Evolutionary conservation across 2,797 vertebrate species (phyloP).

Genomic region (Dallia pectoralis): DNA sequence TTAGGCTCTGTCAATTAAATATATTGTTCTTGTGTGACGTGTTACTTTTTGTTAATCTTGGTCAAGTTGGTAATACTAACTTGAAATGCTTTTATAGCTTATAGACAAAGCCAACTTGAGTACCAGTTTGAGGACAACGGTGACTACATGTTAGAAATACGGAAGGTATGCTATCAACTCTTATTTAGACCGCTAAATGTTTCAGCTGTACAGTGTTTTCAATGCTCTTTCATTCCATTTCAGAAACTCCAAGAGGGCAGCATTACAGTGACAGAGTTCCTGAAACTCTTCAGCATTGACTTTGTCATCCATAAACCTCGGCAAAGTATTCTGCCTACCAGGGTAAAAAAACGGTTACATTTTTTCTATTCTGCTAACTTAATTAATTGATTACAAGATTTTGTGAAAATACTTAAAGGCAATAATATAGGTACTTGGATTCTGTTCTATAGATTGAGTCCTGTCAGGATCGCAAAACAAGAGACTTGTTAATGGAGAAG

Average conservation of each 20-base stretch:
- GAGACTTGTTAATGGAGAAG: constrained; percentile 78
- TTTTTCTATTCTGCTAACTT: neutral
- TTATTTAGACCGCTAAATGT: neutral
- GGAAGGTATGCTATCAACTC: constrained; percentile 70
- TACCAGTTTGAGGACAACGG: constrained; percentile 78
- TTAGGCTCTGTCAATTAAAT: neutral
- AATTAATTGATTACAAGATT: neutral
- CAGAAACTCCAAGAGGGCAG: constrained; percentile 86
- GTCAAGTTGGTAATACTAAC: neutral
- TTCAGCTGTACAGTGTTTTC: neutral
- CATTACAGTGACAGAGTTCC: constrained; percentile 86
- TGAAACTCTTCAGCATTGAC: constrained; percentile 86
- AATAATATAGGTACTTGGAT: constrained; percentile 1
- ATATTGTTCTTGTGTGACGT: neutral
- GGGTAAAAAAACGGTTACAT: constrained; percentile 62
- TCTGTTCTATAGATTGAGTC: constrained; percentile 52
- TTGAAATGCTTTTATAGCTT: constrained; percentile 61
- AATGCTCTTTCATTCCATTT: constrained; percentile 26
- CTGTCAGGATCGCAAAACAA: constrained; percentile 57
- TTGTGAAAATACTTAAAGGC: neutral
- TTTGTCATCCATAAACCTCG: constrained; percentile 88
- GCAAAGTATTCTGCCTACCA: constrained; percentile 83
- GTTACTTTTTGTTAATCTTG: neutral
- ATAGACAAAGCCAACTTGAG: constrained; percentile 79
- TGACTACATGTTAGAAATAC: constrained; percentile 73